A percentile compares a stretch with the other conserved stretches of the same genome.
These are phyloP conservation scores for Vanessa cardui DNA, from an alignment of 2,888 invertebrate species.

Conservation along the genomic window DNA sequence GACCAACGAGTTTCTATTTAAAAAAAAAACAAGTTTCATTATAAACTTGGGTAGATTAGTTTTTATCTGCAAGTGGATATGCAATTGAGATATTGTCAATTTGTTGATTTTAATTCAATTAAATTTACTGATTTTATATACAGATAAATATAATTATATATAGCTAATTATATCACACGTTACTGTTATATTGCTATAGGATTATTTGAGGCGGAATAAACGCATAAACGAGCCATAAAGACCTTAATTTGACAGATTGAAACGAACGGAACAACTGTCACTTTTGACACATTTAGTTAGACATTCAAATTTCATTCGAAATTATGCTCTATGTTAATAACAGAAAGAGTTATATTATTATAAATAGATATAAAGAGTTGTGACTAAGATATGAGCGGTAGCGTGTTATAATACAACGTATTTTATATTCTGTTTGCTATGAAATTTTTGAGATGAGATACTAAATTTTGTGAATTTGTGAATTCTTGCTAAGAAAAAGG, in stretches of 20 bases:
- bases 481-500: too few species aligned
- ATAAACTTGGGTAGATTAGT: neutral
- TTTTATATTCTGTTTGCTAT: too few species aligned
- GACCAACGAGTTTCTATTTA: slow-evolving; percentile 3
- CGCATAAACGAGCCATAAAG: slow-evolving; percentile 1
- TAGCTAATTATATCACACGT: neutral
- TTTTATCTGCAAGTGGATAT: neutral
- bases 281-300: slow-evolving; percentile 33
- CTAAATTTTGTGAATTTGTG: too few species aligned
- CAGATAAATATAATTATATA: neutral
- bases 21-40: neutral
- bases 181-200: neutral
- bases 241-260: slow-evolving; percentile 60
- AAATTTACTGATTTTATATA: too few species aligned
- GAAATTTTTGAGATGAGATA: too few species aligned
- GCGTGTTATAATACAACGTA: neutral
- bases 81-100: too few species aligned
- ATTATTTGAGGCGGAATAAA: neutral
- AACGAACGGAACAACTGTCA: slow-evolving; percentile 64
- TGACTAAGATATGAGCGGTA: slow-evolving; percentile 5
- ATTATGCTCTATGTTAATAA: neutral
- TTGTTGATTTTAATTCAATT: too few species aligned
- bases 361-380: neutral
- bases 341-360: slow-evolving; percentile 4
- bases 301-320: slow-evolving; percentile 2